A percentile compares a stretch with the other conserved stretches of the same genome.
phyloP scores from a whole-genome alignment of 2,797 vertebrate species.

The Pangasius mekongensis region DNA sequence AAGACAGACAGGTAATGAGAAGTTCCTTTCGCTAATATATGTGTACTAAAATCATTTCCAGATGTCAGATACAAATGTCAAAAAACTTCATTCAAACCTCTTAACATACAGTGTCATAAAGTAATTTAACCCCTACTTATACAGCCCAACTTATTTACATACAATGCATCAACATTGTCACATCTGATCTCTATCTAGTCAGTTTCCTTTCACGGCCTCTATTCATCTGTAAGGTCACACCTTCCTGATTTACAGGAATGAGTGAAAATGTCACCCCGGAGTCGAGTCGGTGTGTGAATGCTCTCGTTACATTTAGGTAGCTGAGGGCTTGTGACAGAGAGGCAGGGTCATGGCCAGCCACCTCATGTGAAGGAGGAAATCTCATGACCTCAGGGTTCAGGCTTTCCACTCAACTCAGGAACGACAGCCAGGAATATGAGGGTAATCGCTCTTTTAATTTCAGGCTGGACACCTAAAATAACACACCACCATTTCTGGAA shows the following conservation, averaged over 20 bases:
- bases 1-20: neutral
- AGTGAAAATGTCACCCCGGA: conserved; percentile 36
- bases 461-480: conserved; percentile 34
- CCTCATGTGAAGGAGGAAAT: conserved; percentile 51
- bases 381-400: conserved; percentile 57
- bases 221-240: conserved; percentile 34
- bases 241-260: conserved; percentile 13
- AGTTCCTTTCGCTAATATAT: neutral
- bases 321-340: conserved; percentile 33
- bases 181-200: conserved; percentile 11
- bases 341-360: conserved; percentile 47
- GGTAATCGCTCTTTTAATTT: conserved; percentile 21
- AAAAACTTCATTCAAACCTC: neutral
- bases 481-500: conserved; percentile 30
- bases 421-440: conserved; percentile 39
- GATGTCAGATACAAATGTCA: conserved; percentile 4
- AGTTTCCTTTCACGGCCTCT: conserved; percentile 18
- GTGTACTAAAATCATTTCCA: conserved; percentile 21
- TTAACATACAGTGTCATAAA: conserved; percentile 30
- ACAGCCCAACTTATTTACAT: conserved; percentile 27
- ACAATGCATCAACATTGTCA: conserved; percentile 30
- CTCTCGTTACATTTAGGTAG: conserved; percentile 20
- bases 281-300: neutral
- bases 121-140: neutral
- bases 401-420: conserved; percentile 48